These are phyloP conservation scores for Volucella zonaria DNA, from an alignment of 2,888 invertebrate genomes.

Conservation along the genomic window DNA sequence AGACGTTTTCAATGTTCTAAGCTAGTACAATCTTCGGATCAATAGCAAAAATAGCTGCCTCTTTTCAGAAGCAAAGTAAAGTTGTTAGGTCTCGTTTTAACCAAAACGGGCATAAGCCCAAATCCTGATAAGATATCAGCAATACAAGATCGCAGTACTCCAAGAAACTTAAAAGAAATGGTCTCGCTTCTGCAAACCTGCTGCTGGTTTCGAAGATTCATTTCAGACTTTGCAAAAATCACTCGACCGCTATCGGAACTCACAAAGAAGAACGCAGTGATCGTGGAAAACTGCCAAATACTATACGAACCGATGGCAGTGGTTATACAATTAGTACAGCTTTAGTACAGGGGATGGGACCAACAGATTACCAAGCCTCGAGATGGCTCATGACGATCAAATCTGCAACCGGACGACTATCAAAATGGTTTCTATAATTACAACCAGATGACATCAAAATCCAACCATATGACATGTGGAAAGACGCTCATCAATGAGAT, in stretches of 20 bases:
- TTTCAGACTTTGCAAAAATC: conserved; percentile 65
- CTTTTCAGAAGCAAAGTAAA: conserved; percentile 41
- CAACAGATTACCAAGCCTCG: conserved; percentile 75
- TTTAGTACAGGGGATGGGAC: too few relatives aligned
- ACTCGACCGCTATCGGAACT: conserved; percentile 76
- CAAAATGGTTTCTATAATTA: conserved; percentile 81
- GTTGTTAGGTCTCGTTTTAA: conserved; percentile 50
- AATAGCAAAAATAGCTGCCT: conserved; percentile 75
- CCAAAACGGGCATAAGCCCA: too few relatives aligned
- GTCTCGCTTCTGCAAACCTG: too few relatives aligned
- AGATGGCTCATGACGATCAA: conserved; percentile 82
- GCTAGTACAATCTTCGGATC: conserved; percentile 73
- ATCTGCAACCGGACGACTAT: conserved; percentile 81
- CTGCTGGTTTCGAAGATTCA: too few relatives aligned
- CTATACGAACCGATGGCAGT: background rate
- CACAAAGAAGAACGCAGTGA: conserved; percentile 76
- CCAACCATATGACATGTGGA: too few relatives aligned
- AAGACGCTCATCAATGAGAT: too few relatives aligned
- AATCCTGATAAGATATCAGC: too few relatives aligned
- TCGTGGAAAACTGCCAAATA: conserved; percentile 63
- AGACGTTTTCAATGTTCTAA: conserved; percentile 49
- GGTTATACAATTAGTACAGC: too few relatives aligned
- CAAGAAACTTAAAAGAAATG: too few relatives aligned
- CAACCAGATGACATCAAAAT: conserved; percentile 80
- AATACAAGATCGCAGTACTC: too few relatives aligned